Evolutionary conservation across 2,797 vertebrate species (phyloP), one percentile per base, ranked within the genome.

Genomic region (Acanthurus leucopareius): DNA sequence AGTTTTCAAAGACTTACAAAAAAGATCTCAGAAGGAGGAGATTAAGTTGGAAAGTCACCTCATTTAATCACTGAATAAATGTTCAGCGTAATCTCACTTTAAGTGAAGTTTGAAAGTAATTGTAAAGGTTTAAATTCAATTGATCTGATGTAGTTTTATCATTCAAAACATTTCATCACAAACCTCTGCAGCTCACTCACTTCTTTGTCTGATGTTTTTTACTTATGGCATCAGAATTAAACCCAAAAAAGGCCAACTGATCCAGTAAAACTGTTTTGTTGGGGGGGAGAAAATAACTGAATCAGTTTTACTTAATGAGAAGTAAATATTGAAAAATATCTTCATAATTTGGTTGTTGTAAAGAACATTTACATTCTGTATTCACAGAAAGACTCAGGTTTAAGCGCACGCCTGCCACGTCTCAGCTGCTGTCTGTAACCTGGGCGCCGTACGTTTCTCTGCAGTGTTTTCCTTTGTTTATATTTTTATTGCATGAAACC

Each of bases 401-500:
- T 25, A 25, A 25, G 3, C 3, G 25, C 25, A 25, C 25, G 25
- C 25, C 25, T 25, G 25, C 25, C 25, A 25, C 25, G 25, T 25
- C 25, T 25, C 25, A 25, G 25, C 25, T 25, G 25, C 25, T 25
- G 25, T 25, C 25, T 25, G 2, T 25, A 1, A 45, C 51, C 57
- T 56, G 56, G 17, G 15, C 52, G 25, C 4, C 16, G 2, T 1
- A 2, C 2, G 17, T 20, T 71, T 77, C 48, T 19, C 0, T 10
- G n/a, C 10, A 38, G 47, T 45, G 58, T 81, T 83, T 75, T 11
- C 13, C 54, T 77, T 57, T 80, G 67, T 66, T 73, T 32, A 38
- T 53, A 22, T 61, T 83, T 75, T 82, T 45, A 68, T 80, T 22
- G 75, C 8, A 65, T 44, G 59, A 65, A 85, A 78, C 69, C 73